phyloP scores from a whole-genome alignment of 2,888 invertebrate species.

The Epistrophe grossulariae region DNA sequence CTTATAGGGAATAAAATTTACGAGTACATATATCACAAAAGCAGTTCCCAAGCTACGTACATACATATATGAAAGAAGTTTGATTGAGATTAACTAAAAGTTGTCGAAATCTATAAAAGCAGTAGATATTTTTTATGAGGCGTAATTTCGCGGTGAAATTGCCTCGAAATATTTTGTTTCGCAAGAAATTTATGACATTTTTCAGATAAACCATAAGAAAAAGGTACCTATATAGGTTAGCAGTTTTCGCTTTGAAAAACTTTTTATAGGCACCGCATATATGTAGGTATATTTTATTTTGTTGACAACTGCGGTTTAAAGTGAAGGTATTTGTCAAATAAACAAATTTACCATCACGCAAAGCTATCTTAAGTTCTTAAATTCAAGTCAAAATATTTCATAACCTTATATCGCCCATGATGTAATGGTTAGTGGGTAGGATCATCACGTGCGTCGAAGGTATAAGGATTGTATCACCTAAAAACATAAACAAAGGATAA shows the following conservation, averaged over 20 bases:
- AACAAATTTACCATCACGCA: no score
- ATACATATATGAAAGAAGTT: neutral
- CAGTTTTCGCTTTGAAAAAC: neutral
- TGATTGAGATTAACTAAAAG: constrained; percentile 5
- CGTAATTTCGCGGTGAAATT: constrained; percentile 12
- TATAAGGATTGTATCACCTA: no score
- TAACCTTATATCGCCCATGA: no score
- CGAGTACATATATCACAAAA: neutral
- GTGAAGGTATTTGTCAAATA: no score
- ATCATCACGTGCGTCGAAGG: no score
- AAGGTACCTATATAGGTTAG: neutral
- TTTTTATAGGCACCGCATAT: neutral
- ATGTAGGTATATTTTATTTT: no score
- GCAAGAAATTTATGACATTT: neutral
- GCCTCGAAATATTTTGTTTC: neutral
- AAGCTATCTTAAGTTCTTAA: no score
- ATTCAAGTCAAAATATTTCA: no score
- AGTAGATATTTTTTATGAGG: constrained; percentile 5
- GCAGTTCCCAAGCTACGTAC: neutral
- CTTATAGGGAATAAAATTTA: constrained; percentile 19
- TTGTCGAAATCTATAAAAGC: neutral
- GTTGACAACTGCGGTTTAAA: no score
- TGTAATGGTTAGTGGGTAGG: no score
- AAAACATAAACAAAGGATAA: no score
- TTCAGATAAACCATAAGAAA: neutral